Evolutionary conservation across 1,140 invertebrate species (phyloP), one percentile per base, ranked within the genome.

Genomic region (Caenorhabditis brenneri): DNA sequence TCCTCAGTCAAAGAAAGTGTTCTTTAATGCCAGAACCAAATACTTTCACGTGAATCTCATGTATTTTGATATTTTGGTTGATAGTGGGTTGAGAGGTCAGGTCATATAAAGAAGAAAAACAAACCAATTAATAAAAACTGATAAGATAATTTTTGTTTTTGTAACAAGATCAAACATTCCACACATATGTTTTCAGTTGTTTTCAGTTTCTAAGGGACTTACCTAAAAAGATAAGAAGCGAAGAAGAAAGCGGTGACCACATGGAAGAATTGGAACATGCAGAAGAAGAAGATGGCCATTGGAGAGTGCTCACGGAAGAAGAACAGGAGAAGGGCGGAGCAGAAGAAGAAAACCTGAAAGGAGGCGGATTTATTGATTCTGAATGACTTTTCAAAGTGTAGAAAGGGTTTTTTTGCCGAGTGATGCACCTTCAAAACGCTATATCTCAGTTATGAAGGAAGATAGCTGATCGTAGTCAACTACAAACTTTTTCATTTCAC

Each of bases 291-390:
- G 31, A 78, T 46, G 15, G 65, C 33, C 74, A 55, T 51, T 33
- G 51, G 39, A 29, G 55, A 46, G 42, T 42, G 39, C 31, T 69
- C 82, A n/a, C 82, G 82, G 79, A 85, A 74, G 84, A 78, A 81
- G 80, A 85, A 85, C 4, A 85, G 80, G 16, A 81, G 53, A 33
- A 78, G 53, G 0, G 48, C 48, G 10, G 58, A 81, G 80, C 42
- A 65, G 74, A 80, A 55, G 55, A 27, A 51, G 79, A 80, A 58
- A 6, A 55, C 27, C 74, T 69, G 69, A 53, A 83, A 79, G 1
- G 46, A n/a, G n/a, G n/a, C n/a, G 42, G n/a, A n/a, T n/a, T n/a
- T n/a, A n/a, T n/a, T n/a, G n/a, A n/a, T n/a, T n/a, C n/a, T n/a
- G n/a, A n/a, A n/a, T n/a, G n/a, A n/a, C n/a, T n/a, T n/a, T n/a